These are phyloP conservation scores for Odontesthes bonariensis DNA, from an alignment of 2,113 vertebrate species.

Conservation along the genomic window DNA sequence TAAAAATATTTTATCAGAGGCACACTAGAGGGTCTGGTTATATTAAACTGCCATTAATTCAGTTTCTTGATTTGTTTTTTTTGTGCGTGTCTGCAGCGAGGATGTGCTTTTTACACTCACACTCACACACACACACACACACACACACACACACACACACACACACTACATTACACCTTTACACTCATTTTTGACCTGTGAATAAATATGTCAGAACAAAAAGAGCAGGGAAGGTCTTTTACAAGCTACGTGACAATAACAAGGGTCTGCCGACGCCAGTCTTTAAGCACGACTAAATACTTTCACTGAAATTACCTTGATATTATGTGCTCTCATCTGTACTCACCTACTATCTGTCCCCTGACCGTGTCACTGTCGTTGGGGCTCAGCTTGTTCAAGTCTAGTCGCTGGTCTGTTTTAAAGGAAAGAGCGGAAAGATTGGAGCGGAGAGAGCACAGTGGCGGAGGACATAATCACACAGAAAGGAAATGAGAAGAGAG, in stretches of 20 bases:
- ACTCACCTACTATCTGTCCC: conserved; percentile 98
- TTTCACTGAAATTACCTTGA: too few species aligned
- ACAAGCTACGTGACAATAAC: too few species aligned
- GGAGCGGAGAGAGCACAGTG: neutral
- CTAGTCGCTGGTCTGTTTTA: conserved; percentile 93
- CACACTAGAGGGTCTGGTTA: conserved; percentile 16
- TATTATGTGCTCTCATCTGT: neutral
- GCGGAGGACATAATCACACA: conserved; percentile 19
- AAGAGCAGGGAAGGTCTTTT: too few species aligned
- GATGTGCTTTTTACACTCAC: neutral
- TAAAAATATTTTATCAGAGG: conserved; percentile 15
- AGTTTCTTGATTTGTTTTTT: conserved; percentile 8
- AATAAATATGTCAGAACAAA: neutral
- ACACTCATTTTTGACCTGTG: neutral
- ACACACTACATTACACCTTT: neutral
- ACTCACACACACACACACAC: neutral
- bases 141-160: neutral
- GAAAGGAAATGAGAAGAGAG: conserved; percentile 37
- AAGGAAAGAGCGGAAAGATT: conserved; percentile 1
- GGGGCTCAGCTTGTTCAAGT: conserved; percentile 97
- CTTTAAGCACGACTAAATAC: too few species aligned
- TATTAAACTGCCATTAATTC: conserved; percentile 2
- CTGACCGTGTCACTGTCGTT: conserved; percentile 98
- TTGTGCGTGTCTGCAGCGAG: neutral
- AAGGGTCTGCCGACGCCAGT: too few species aligned